Percentiles rank a stretch among this genome's conserved stretches.
Evolutionary conservation across 2,888 invertebrate genomes (phyloP).

Genomic region (Rapana venosa): DNA sequence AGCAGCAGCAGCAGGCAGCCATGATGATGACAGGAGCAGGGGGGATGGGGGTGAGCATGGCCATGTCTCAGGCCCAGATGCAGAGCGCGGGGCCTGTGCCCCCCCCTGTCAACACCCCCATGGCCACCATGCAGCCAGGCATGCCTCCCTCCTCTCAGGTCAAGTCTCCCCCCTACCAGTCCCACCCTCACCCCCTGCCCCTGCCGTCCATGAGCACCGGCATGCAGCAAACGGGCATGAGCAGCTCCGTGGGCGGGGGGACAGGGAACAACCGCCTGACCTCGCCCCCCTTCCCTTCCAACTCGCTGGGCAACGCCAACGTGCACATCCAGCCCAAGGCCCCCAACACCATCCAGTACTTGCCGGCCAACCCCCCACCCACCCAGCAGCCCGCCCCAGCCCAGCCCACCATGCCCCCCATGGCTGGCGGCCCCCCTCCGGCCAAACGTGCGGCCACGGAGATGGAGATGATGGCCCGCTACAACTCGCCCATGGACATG

Average conservation of each 20-base stretch:
- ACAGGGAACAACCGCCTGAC: constrained; percentile 48
- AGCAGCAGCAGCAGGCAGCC: constrained; percentile 45
- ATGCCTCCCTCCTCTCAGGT: constrained; percentile 42
- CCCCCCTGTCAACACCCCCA: constrained; percentile 12
- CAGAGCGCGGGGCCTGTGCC: not conserved
- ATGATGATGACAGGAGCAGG: constrained; percentile 35
- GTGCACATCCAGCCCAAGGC: constrained; percentile 95
- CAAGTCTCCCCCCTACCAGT: constrained; percentile 39
- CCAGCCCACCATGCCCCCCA: constrained; percentile 6
- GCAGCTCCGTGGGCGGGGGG: constrained; percentile 21
- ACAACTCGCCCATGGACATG: constrained; percentile 89
- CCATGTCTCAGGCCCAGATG: constrained; percentile 44
- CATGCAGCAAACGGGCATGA: constrained; percentile 34
- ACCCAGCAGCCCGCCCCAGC: constrained; percentile 59
- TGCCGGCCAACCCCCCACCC: constrained; percentile 94
- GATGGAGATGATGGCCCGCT: constrained; percentile 86
- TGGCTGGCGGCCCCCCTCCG: constrained; percentile 46
- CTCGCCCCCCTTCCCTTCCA: constrained; percentile 63
- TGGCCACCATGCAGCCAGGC: constrained; percentile 42
- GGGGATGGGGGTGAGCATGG: constrained; percentile 17
- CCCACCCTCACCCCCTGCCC: constrained; percentile 41
- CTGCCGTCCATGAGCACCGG: constrained; percentile 44
- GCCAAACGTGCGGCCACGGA: constrained; percentile 60
- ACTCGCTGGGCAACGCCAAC: constrained; percentile 85
- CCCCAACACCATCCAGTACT: constrained; percentile 98